A percentile compares a stretch with the other conserved stretches of the same genome.
phyloP scores from a whole-genome alignment of 2,888 invertebrate species.

The Drosophila hamatofila region DNA sequence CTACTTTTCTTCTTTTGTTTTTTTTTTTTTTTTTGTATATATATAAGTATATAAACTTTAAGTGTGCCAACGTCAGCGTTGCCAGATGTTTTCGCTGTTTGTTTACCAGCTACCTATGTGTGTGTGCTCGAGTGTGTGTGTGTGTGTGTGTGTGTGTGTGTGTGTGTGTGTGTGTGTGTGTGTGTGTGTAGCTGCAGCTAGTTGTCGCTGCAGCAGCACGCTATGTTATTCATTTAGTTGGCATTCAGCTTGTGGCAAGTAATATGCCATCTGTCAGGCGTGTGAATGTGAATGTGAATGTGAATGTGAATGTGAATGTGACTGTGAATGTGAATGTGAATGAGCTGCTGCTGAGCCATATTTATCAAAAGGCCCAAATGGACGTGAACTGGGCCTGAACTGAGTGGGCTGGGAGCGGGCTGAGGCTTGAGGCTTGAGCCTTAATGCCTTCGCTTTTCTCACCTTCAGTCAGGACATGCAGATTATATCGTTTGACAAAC shows the following conservation, averaged over 20 bases:
- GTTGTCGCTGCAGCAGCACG: slow-evolving; percentile 26
- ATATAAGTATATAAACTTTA: slow-evolving; percentile 53
- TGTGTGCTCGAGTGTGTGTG: background rate
- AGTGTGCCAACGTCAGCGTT: slow-evolving; percentile 64
- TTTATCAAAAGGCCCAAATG: slow-evolving; percentile 35
- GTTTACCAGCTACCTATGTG: background rate
- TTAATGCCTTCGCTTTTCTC: background rate
- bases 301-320: slow-evolving; percentile 33
- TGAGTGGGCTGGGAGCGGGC: no score
- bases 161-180: background rate
- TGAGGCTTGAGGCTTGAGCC: background rate
- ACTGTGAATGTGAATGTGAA: slow-evolving; percentile 31
- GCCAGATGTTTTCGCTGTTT: slow-evolving; percentile 52
- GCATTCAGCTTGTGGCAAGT: slow-evolving; percentile 60
- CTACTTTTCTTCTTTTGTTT: background rate
- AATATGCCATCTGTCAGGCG: slow-evolving; percentile 49
- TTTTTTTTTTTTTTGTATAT: background rate
- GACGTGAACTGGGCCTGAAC: background rate
- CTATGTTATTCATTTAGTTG: slow-evolving; percentile 54
- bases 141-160: slow-evolving; percentile 6
- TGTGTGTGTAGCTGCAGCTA: slow-evolving; percentile 16
- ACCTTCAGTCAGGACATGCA: slow-evolving; percentile 2
- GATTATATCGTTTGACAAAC: slow-evolving; percentile 12
- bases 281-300: slow-evolving; percentile 33
- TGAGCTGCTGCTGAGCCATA: slow-evolving; percentile 34